Evolutionary conservation across 2,888 invertebrate genomes (phyloP), one percentile per base, ranked within the genome.

Genomic region (Heliconius ismenius): DNA sequence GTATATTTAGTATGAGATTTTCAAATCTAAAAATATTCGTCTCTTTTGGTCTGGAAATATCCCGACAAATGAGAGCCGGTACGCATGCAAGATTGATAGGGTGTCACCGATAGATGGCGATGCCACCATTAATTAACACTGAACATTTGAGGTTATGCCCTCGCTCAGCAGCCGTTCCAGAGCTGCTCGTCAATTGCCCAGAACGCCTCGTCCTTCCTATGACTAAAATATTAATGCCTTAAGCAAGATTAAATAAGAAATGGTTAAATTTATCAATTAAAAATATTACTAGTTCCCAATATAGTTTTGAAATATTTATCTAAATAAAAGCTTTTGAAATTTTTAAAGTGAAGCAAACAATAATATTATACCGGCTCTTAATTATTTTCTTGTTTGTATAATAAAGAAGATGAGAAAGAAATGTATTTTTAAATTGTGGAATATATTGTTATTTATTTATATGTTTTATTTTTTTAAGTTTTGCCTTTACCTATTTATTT

Each of bases 71-170:
- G 67, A 58, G 72, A 74, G 74, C 67, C 70, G 73, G 67, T 54
- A 69, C 86, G 63, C 84, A 84, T 80, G 80, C 73, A 84, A 91
- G 91, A 92, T 92, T 89, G 91, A 93, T 92, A 87, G 88, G 83
- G 88, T 91, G 91, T 90, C 88, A 85, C 89, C 89, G 89, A 90
- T 90, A 90, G 91, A 92, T 91, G 91, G 89, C 89, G 85, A 82
- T 86, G 86, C 84, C 86, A 86, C 83, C 86, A 89, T 91, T 92
- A 92, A 92, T 92, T 92, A 91, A 86, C 89, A 85, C 88, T 84
- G 85, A 83, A 82, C 85, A 83, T 83, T 83, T 83, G 86, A 84
- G 85, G 83, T 83, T 83, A 82, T 81, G 82, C 82, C 86, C 81
- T 81, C 65, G 60, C 11, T 26, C 62, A 62, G 15, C 62, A 83